Evolutionary conservation across 2,797 vertebrate genomes (phyloP).

Genomic region (Crocidura indochinensis): DNA sequence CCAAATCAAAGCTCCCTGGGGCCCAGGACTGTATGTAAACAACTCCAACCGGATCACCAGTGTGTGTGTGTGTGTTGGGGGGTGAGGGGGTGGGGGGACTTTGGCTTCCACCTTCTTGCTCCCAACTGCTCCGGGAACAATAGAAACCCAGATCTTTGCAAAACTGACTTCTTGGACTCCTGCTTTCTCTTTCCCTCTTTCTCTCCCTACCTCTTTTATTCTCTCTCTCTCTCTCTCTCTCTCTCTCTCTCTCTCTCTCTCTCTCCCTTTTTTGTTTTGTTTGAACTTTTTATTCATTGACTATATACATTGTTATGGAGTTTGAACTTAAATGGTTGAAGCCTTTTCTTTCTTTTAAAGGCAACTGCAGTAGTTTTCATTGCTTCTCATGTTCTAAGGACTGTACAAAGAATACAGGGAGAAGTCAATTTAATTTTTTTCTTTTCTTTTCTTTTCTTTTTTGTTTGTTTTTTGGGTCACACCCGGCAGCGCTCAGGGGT

Average conservation of each 20-base stretch:
- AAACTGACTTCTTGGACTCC: background rate
- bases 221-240: background rate
- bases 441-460: too few species aligned
- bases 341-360: background rate
- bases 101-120: background rate
- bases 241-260: too few species aligned
- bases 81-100: too few species aligned
- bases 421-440: background rate
- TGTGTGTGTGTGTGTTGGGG: too few species aligned
- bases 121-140: background rate
- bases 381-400: too few species aligned
- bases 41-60: background rate
- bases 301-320: background rate
- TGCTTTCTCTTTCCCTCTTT: background rate
- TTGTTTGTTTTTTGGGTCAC: background rate
- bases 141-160: slow-evolving; percentile 2
- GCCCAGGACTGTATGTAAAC: slow-evolving; percentile 26
- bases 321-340: background rate
- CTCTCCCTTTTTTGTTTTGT: background rate
- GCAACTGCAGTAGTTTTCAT: background rate
- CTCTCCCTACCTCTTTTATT: background rate
- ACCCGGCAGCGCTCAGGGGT: too few species aligned
- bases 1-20: slow-evolving; percentile 25
- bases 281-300: background rate
- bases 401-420: background rate